Conservation (phyloP, 1,140 invertebrate genomes). For the Himalopsyche phryganea region DNA sequence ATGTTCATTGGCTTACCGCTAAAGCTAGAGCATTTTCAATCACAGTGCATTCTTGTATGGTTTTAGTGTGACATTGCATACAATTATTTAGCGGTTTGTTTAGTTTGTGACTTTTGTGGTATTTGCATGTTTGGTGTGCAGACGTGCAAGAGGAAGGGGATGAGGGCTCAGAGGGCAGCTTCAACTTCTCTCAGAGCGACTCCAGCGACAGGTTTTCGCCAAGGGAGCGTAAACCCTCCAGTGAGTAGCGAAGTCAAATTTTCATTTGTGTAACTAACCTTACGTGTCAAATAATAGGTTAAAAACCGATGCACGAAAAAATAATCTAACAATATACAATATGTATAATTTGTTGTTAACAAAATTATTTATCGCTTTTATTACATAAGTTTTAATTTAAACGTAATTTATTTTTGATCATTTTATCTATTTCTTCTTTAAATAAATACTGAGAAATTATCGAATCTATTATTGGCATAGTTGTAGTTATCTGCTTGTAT, state of each 20-base stretch:
- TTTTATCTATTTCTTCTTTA: too few relatives aligned
- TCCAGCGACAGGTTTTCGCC: slow-evolving; percentile 27
- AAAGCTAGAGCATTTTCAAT: too few relatives aligned
- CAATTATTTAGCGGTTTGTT: slow-evolving; percentile 1
- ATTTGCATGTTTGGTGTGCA: slow-evolving; percentile 36
- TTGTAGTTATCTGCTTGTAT: too few relatives aligned
- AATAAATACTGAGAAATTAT: too few relatives aligned
- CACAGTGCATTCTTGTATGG: neutral
- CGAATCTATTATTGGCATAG: too few relatives aligned
- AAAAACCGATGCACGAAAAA: too few relatives aligned
- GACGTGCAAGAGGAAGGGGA: slow-evolving; percentile 55
- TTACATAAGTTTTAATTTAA: too few relatives aligned
- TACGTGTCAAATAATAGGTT: neutral
- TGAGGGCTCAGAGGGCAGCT: slow-evolving; percentile 47
- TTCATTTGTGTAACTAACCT: neutral
- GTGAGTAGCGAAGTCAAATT: slow-evolving; percentile 43
- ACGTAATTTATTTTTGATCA: too few relatives aligned
- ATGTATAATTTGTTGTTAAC: too few relatives aligned
- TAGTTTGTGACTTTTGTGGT: slow-evolving; percentile 3
- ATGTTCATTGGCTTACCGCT: too few relatives aligned
- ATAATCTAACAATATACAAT: too few relatives aligned
- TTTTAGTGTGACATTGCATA: slow-evolving; percentile 5
- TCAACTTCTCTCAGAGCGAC: slow-evolving; percentile 41
- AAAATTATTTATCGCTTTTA: too few relatives aligned
- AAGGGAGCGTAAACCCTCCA: slow-evolving; percentile 51